A percentile compares a stretch with the other conserved stretches of the same genome.
phyloP scores from a whole-genome alignment of 2,888 invertebrate species.

The Autographa gamma region DNA sequence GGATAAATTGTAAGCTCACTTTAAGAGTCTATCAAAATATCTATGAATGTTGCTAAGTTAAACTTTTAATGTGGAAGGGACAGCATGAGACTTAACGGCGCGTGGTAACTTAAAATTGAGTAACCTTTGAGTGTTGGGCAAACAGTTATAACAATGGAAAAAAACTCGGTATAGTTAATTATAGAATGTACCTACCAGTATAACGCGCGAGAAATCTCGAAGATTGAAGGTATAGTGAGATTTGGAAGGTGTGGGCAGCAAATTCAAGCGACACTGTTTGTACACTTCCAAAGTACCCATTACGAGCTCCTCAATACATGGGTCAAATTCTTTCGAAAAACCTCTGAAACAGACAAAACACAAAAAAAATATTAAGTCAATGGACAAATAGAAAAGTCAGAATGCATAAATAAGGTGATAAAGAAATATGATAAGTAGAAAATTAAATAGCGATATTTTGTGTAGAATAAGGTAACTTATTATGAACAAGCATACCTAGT shows the following conservation, averaged over 20 bases:
- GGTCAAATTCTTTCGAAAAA: slow-evolving; percentile 98
- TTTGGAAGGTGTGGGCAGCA: slow-evolving; percentile 97
- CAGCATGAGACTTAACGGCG: too few relatives aligned
- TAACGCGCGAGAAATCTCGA: slow-evolving; percentile 97
- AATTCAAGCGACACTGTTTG: slow-evolving; percentile 93
- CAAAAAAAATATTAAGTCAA: not conserved
- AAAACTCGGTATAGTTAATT: too few relatives aligned
- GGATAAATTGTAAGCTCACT: not conserved
- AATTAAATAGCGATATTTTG: too few relatives aligned
- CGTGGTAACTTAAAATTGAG: too few relatives aligned
- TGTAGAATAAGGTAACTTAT: not conserved
- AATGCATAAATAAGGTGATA: too few relatives aligned
- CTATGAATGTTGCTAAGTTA: too few relatives aligned
- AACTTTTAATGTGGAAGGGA: too few relatives aligned
- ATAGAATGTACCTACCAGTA: slow-evolving; percentile 90
- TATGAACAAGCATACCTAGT: slow-evolving; percentile 90
- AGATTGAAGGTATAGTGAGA: slow-evolving; percentile 98
- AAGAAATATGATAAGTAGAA: too few relatives aligned
- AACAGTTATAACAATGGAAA: too few relatives aligned
- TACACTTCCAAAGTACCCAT: slow-evolving; percentile 95
- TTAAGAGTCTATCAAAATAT: too few relatives aligned
- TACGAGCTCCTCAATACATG: slow-evolving; percentile 96
- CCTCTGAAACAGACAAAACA: slow-evolving; percentile 88
- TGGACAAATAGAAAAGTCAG: not conserved
- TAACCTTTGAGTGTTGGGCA: not conserved